Evolutionary conservation across 2,797 vertebrate genomes (phyloP).

Genomic region (Crenuchus spilurus): DNA sequence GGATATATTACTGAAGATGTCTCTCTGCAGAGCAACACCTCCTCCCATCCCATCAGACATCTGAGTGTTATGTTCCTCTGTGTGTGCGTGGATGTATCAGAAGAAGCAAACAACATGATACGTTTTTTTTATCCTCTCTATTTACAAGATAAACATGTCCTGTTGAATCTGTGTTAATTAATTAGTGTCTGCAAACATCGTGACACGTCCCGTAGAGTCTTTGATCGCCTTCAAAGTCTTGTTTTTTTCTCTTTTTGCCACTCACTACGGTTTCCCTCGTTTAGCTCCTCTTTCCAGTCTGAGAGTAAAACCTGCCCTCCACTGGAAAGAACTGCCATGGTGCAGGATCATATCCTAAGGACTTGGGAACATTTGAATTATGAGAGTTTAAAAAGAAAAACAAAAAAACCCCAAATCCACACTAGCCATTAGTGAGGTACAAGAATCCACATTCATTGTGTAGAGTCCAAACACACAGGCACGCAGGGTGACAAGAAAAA

Average conservation of each 20-base stretch:
- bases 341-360: neutral
- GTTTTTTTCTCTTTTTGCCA: slow-evolving; percentile 1
- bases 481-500: slow-evolving; percentile 54
- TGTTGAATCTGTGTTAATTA: slow-evolving; percentile 57
- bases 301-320: neutral
- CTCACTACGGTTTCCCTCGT: neutral
- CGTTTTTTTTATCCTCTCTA: slow-evolving; percentile 74
- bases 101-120: slow-evolving; percentile 74
- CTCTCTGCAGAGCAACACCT: slow-evolving; percentile 46
- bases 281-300: neutral
- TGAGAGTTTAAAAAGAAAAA: slow-evolving; percentile 9
- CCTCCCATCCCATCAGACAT: slow-evolving; percentile 30
- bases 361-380: neutral
- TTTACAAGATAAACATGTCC: slow-evolving; percentile 83
- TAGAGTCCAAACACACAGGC: slow-evolving; percentile 63
- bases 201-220: slow-evolving; percentile 23
- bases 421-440: slow-evolving; percentile 38
- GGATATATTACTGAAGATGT: slow-evolving; percentile 65
- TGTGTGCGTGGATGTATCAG: slow-evolving; percentile 66
- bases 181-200: slow-evolving; percentile 37
- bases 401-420: slow-evolving; percentile 25
- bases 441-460: slow-evolving; percentile 64
- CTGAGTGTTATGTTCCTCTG: neutral
- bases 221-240: slow-evolving; percentile 17
- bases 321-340: too few species aligned